A percentile compares a stretch with the other conserved stretches of the same genome.
Evolutionary conservation across 2,113 vertebrate genomes (phyloP).

Genomic region (Acanthochromis polyacanthus): DNA sequence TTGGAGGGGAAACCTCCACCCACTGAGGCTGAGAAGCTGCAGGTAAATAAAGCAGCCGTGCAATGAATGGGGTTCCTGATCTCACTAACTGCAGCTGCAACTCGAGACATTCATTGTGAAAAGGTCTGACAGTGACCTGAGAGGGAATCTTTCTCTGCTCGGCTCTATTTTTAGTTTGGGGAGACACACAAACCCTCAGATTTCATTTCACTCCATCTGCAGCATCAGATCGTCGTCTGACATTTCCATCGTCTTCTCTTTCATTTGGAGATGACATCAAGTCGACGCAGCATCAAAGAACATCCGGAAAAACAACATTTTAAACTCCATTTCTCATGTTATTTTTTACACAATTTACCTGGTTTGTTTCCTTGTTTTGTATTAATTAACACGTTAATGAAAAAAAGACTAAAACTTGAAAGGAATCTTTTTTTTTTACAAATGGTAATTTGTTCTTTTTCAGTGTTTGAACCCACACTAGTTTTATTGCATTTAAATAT

Average conservation of each 20-base stretch:
- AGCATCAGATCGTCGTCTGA: slow-evolving; percentile 69
- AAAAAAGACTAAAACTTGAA: too few species aligned
- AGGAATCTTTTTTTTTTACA: too few species aligned
- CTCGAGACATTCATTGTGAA: slow-evolving; percentile 61
- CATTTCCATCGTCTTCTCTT: slow-evolving; percentile 53
- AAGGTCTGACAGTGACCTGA: slow-evolving; percentile 74
- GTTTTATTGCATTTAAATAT: too few species aligned
- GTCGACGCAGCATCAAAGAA: neutral
- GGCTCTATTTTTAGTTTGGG: slow-evolving; percentile 76
- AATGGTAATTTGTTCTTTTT: too few species aligned
- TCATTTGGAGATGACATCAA: slow-evolving; percentile 44
- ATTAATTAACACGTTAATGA: too few species aligned
- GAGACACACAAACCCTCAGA: slow-evolving; percentile 74
- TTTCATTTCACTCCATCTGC: slow-evolving; percentile 62
- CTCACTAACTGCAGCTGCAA: slow-evolving; percentile 53
- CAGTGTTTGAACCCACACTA: too few species aligned
- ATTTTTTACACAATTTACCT: too few species aligned
- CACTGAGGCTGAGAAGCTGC: slow-evolving; percentile 23
- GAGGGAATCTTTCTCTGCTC: slow-evolving; percentile 58
- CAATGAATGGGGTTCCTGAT: neutral
- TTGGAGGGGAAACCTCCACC: slow-evolving; percentile 75
- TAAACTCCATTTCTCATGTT: too few species aligned
- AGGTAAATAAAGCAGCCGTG: neutral
- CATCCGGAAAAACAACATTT: too few species aligned
- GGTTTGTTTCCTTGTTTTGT: too few species aligned